Percentiles rank a stretch among this genome's conserved stretches.
phyloP scores from a whole-genome alignment of 2,888 invertebrate genomes.

The Schrankia costaestrigalis region DNA sequence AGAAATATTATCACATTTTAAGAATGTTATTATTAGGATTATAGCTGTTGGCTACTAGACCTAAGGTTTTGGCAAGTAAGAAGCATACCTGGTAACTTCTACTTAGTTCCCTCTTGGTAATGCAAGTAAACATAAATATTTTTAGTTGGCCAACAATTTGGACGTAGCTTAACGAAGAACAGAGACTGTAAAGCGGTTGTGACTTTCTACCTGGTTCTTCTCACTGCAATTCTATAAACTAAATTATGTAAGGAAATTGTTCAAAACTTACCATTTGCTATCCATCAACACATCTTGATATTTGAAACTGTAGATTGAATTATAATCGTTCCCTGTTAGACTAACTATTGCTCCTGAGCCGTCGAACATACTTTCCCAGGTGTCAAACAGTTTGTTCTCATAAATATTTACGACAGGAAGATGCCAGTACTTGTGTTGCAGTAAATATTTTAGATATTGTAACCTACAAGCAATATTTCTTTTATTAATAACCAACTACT shows the following conservation, averaged over 20 bases:
- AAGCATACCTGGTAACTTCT: too few relatives aligned
- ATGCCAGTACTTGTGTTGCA: constrained; percentile 23
- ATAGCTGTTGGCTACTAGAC: too few relatives aligned
- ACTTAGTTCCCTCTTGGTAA: too few relatives aligned
- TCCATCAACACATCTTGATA: constrained; percentile 56
- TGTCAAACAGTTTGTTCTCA: constrained; percentile 50
- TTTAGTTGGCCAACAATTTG: too few relatives aligned
- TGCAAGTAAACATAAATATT: too few relatives aligned
- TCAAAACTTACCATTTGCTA: constrained; percentile 47
- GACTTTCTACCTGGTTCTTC: too few relatives aligned
- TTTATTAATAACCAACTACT: too few relatives aligned
- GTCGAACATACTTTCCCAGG: constrained; percentile 60
- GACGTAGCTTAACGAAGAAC: too few relatives aligned
- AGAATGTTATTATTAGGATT: too few relatives aligned
- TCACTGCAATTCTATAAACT: neutral
- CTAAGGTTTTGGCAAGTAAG: too few relatives aligned
- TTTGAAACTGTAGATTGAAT: constrained; percentile 61
- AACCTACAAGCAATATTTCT: neutral
- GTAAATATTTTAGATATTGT: constrained; percentile 10
- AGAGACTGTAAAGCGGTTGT: too few relatives aligned
- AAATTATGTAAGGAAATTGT: neutral
- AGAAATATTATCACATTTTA: neutral
- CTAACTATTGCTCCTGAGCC: constrained; percentile 40
- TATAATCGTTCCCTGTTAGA: constrained; percentile 8
- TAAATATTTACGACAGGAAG: constrained; percentile 52